Evolutionary conservation across 2,797 vertebrate species (phyloP), one percentile per base, ranked within the genome.

Genomic region (Catostomus latipinnis): DNA sequence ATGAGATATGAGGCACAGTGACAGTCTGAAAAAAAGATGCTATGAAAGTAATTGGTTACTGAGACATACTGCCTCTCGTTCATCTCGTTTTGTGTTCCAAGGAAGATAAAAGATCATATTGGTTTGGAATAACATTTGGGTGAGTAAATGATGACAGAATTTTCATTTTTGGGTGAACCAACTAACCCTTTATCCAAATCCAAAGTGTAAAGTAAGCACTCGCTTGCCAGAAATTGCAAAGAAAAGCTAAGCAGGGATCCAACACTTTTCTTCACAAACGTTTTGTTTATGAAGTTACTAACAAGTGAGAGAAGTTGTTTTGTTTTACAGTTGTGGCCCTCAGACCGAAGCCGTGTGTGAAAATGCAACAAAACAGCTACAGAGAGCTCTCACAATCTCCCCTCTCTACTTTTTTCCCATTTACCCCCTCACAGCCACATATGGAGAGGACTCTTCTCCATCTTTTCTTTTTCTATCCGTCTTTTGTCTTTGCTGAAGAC

Each of bases 401-500:
- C 34, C 4, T 34, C 65, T n/a, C 68, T 81, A 82, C 81, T 87
- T 90, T 90, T 81, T 88, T 73, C 85, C 88, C 87, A 90, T 89
- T 93, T 91, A 94, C 89, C 91, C 90, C 86, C 91, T 86, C 86
- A 65, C 77, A 76, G 87, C 88, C 91, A 89, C 91, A 92, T 91
- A 92, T 91, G 91, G 91, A 89, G 88, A 90, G 88, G 72, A 62
- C 81, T 60, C 62, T 69, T 73, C 82, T 82, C 82, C 82, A 83
- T 80, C 83, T 81, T 83, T 84, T 84, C 34, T 84, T 66, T 80
- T 43, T 88, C 70, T 81, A 86, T 87, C 84, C 84, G 83, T 46
- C 90, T 88, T 93, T 94, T 94, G 93, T 94, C 90, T 94, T 91
- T 92, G 89, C 86, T 85, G 90, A 90, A 92, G 91, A 90, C 90